Evolutionary conservation across 2,797 vertebrate species (phyloP), one percentile per base, ranked within the genome.

Genomic region (Enteromius radiatus): DNA sequence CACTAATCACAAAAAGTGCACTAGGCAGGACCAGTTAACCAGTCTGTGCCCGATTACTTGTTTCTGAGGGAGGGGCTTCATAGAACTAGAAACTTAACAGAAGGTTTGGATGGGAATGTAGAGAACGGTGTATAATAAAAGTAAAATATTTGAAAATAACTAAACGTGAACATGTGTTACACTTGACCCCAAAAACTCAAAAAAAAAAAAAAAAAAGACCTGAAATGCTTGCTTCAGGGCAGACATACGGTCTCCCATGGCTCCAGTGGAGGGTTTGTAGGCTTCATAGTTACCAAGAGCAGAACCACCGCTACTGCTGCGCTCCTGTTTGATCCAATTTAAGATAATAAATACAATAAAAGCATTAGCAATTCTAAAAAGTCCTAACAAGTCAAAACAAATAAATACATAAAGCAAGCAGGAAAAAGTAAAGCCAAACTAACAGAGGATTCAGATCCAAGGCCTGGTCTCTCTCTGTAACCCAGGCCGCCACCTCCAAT

Each of bases 181-280:
- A 56, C 52, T n/a, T 3, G 21, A 10, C 8, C 52, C 21, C 52
- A 23, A 23, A 11, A 56, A 56, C 3, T 54, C 1, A 11, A 12
- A 11, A 11, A 43, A 43, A 41, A 9, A 3, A 56, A 56, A 54
- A 4, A 56, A 59, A 56, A 23, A 56, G 0, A 4, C 98, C 96
- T 99, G 97, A 89, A 99, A 99, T 84, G 98, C 98, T 86, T 97
- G 96, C 92, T 97, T 99, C 97, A 99, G 96, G 3, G 98, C 97
- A 0, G 97, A 96, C 90, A 99, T 96, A 36, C 97, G 95, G 90
- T 99, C 98, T 84, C 98, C 98, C 98, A 99, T 98, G 0, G 97
- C 98, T 41, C 98, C 98, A 0, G 94, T 93, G 45, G 96, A 89
- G 1, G 97, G 96, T 86, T 98, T 99, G 89, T 95, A 99, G 0